A percentile compares a stretch with the other conserved stretches of the same genome.
phyloP scores from a whole-genome alignment of 2,797 vertebrate species.

The Anas flavirostris region DNA sequence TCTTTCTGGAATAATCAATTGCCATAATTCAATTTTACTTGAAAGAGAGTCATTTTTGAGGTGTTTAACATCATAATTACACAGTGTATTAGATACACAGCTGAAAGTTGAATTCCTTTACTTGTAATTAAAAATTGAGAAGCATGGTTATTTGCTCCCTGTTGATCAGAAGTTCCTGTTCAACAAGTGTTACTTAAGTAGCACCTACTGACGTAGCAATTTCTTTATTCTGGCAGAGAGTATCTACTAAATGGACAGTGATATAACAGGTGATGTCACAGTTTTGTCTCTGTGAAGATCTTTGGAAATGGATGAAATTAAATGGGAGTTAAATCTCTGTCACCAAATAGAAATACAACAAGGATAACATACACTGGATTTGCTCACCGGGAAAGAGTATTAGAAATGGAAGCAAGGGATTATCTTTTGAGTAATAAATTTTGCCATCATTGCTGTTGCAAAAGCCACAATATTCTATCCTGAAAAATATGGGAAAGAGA shows the following conservation, averaged over 20 bases:
- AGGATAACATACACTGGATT: too few species aligned
- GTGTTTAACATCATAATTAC: neutral
- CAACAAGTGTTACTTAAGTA: neutral
- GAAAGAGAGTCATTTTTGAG: neutral
- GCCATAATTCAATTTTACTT: neutral
- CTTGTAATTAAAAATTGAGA: neutral
- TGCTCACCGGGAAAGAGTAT: neutral
- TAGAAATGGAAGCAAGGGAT: neutral
- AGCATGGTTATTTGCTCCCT: neutral
- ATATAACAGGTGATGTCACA: neutral
- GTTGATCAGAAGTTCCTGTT: neutral
- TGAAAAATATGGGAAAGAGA: neutral
- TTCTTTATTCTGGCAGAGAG: neutral
- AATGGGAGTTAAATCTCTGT: neutral
- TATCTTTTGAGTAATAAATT: neutral
- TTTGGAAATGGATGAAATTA: neutral
- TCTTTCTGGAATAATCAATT: neutral
- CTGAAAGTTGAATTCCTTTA: neutral
- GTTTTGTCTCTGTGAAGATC: neutral
- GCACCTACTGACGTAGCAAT: neutral
- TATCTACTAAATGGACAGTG: neutral
- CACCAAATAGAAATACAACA: neutral
- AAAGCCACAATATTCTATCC: neutral
- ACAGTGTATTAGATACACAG: neutral
- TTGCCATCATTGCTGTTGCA: neutral